Percentiles rank a stretch among this genome's conserved stretches.
phyloP scores from a whole-genome alignment of 1,140 invertebrate species.

The Papilio aristodemus region DNA sequence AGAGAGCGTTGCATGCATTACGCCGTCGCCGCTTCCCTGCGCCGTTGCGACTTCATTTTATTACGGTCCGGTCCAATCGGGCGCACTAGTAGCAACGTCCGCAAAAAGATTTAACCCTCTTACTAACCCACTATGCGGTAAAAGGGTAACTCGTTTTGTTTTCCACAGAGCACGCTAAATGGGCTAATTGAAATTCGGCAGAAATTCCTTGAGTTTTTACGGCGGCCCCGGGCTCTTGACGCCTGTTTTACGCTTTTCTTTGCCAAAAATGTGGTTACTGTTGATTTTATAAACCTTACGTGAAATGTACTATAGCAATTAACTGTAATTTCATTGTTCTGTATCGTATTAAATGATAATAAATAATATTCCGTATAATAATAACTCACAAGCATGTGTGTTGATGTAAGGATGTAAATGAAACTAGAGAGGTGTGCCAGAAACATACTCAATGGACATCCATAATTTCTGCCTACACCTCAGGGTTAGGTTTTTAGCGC shows the following conservation, averaged over 20 bases:
- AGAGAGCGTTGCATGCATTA: conserved; percentile 34
- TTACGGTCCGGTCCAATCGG: conserved; percentile 28
- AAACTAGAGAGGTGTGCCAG: too few relatives aligned
- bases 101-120: conserved; percentile 29
- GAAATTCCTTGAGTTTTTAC: conserved; percentile 21
- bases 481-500: too few relatives aligned
- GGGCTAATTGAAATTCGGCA: conserved; percentile 31
- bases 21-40: not conserved
- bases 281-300: not conserved
- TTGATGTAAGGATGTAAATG: too few relatives aligned
- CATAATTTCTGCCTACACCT: too few relatives aligned
- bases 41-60: conserved; percentile 24
- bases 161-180: conserved; percentile 18
- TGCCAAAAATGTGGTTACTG: not conserved
- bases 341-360: too few relatives aligned
- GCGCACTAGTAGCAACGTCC: not conserved
- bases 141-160: conserved; percentile 34
- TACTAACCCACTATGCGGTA: conserved; percentile 31
- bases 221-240: not conserved
- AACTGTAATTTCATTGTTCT: not conserved
- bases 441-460: too few relatives aligned
- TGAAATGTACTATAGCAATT: not conserved
- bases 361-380: too few relatives aligned
- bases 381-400: too few relatives aligned
- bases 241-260: conserved; percentile 2